Percentiles rank a stretch among this genome's conserved stretches.
Conservation (phyloP, 1,140 invertebrate species). For the Araneus ventricosus region DNA sequence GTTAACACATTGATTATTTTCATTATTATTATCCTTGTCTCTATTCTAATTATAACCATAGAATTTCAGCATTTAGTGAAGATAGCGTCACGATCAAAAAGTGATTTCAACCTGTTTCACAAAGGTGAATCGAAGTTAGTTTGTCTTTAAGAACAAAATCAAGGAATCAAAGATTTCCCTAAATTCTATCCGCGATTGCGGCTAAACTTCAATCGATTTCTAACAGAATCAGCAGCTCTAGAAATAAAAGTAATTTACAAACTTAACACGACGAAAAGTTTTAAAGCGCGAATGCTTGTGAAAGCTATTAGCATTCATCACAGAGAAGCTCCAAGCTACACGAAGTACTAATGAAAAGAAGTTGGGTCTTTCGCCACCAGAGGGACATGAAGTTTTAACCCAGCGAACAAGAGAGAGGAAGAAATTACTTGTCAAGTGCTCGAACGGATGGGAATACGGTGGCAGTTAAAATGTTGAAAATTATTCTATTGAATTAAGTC, state of each 20-base stretch:
- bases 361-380: not conserved
- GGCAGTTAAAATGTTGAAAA: not conserved
- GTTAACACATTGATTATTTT: no score
- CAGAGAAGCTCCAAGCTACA: not conserved
- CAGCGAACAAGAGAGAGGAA: not conserved
- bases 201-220: not conserved
- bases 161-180: not conserved
- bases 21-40: no score
- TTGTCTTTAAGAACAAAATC: not conserved
- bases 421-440: not conserved
- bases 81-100: not conserved
- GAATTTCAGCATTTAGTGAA: not conserved
- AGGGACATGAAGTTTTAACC: not conserved
- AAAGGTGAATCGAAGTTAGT: not conserved
- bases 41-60: not conserved
- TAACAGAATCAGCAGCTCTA: not conserved
- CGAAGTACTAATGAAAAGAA: constrained; percentile 16
- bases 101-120: not conserved
- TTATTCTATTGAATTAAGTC: not conserved
- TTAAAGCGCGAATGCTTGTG: not conserved
- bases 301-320: constrained; percentile 32
- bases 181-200: not conserved
- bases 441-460: not conserved
- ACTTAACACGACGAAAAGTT: not conserved
- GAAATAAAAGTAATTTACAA: constrained; percentile 23